Base-by-base conservation (phyloP, 2,797 vertebrate genomes). In the Taeniopygia guttata region DNA sequence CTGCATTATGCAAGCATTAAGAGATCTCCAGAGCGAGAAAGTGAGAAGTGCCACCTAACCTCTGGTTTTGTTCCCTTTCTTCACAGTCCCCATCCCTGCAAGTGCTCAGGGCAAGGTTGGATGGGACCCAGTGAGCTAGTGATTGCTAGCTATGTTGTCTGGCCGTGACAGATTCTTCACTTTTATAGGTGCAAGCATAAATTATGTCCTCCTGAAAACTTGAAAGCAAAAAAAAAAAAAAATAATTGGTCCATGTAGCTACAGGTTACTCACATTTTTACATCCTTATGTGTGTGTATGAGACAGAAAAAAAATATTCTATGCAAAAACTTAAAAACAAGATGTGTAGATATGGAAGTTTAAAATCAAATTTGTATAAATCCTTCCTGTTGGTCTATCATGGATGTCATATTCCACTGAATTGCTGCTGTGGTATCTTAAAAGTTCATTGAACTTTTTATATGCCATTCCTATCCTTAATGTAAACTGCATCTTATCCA, bases 221-320 rank as follows among this genome's bases (percentile, higher is more conserved):
- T 66, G 43, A 76, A 83, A 82, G 54, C 17, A 19, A 7, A 10
- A 54, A 72, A 68, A 40, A 19, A 59, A 51, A n/a, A n/a, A 19
- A 59, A 51, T n/a, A n/a, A 4, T 29, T 36, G 9, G 20, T 29
- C 27, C 3, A 2, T 13, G 4, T 51, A 38, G 45, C 17, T 78
- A 26, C 42, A 81, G 10, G 5, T 86, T 58, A 17, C 7, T 19
- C 6, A 26, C 2, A 54, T 88, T 76, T 87, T 83, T 70, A 38
- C 2, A 1, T 59, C 14, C 9, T 29, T 55, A 3, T 11, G 3
- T 32, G 12, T 63, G 12, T 12, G 21, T 5, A n/a, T 4, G 27
- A 20, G 74, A 27, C n/a, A 73, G 27, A 80, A 67, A 17, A 40
- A 75, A 78, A 63, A 70, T 70, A 83, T 4, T 83, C 38, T 26